Evolutionary conservation across 2,797 vertebrate species (phyloP).

Genomic region (Trachurus trachurus): DNA sequence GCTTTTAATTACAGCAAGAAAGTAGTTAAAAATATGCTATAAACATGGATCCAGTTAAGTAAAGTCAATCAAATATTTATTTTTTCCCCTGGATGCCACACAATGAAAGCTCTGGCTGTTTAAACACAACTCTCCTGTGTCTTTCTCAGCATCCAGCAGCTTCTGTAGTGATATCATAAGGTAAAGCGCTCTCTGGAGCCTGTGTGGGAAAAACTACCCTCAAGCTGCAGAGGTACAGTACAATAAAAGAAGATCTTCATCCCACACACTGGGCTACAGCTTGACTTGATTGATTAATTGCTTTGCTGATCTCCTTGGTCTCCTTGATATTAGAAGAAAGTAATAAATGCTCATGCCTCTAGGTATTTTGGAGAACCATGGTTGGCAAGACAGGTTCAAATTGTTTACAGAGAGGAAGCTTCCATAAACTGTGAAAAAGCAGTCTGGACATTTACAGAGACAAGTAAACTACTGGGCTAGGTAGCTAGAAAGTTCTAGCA

Average conservation of each 20-base stretch:
- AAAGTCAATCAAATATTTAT: not conserved
- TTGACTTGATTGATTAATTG: constrained; percentile 74
- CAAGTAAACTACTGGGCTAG: constrained; percentile 1
- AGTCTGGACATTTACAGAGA: constrained; percentile 27
- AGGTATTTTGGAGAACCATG: constrained; percentile 48
- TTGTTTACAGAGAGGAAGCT: constrained; percentile 48
- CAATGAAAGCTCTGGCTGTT: constrained; percentile 12
- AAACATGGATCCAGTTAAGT: not conserved
- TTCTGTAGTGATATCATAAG: constrained; percentile 40
- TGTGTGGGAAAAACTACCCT: constrained; percentile 45
- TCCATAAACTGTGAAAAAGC: constrained; percentile 19
- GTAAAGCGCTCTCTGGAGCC: constrained; percentile 50
- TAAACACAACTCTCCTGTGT: constrained; percentile 14
- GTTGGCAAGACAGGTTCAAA: constrained; percentile 45
- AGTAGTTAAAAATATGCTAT: not conserved
- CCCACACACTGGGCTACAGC: constrained; percentile 50
- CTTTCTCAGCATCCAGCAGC: constrained; percentile 11
- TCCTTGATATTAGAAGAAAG: constrained; percentile 71
- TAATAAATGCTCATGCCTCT: constrained; percentile 72
- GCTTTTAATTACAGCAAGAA: not conserved
- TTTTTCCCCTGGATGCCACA: constrained; percentile 3
- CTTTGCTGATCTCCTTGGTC: constrained; percentile 63
- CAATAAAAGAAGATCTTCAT: constrained; percentile 56
- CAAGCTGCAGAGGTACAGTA: constrained; percentile 52
- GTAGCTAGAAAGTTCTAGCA: constrained; percentile 11